Percentiles rank a stretch among this genome's conserved stretches.
phyloP scores from a whole-genome alignment of 2,113 vertebrate species.

The Hyperopisus bebe region DNA sequence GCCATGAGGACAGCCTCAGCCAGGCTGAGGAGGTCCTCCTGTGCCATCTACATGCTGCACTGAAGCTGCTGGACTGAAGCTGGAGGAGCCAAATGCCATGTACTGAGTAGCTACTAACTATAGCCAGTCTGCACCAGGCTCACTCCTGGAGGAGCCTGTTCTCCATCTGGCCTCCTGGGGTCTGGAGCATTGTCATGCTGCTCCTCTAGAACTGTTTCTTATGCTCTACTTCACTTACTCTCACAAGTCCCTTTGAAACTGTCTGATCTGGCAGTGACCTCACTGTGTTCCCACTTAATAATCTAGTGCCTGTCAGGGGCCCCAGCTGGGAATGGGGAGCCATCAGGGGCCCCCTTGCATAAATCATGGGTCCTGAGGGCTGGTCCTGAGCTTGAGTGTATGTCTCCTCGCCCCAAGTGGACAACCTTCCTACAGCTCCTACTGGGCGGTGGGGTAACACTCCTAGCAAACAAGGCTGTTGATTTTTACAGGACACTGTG shows the following conservation, averaged over 20 bases:
- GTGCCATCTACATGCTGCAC: neutral
- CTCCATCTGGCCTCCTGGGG: neutral
- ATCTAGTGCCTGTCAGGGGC: neutral
- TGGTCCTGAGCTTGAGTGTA: neutral
- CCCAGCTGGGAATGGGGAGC: neutral
- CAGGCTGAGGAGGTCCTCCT: neutral
- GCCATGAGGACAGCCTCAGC: slow-evolving; percentile 50
- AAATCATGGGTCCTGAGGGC: neutral
- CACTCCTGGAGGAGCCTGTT: neutral
- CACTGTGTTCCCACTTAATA: neutral
- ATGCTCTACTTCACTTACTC: neutral
- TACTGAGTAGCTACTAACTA: neutral
- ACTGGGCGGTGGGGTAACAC: neutral
- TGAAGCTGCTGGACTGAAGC: neutral
- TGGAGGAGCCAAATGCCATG: neutral
- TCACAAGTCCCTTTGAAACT: neutral
- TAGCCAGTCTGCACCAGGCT: neutral
- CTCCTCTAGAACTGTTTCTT: neutral
- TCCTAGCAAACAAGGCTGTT: neutral
- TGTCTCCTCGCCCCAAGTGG: neutral
- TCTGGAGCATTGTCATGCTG: neutral
- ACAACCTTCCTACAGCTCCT: neutral
- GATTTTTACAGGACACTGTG: neutral
- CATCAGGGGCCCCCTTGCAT: neutral
- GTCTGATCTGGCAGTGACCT: neutral